Percentiles rank a stretch among this genome's conserved stretches.
Conservation (phyloP, 2,888 invertebrate species). For the Choreutis nemorana region DNA sequence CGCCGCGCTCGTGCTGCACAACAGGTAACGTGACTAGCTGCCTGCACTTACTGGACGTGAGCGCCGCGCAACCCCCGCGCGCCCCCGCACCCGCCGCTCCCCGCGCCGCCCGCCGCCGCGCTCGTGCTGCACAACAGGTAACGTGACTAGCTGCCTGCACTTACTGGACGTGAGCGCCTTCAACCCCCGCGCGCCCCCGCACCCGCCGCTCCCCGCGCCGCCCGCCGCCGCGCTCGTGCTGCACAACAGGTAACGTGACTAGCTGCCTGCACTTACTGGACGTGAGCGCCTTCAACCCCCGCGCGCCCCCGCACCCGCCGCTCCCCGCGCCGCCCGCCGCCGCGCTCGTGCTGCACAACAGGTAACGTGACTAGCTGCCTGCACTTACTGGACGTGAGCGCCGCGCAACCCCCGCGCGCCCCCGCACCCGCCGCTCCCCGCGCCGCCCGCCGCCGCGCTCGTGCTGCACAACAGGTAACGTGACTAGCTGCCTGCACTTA, state of each 20-base stretch:
- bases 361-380: too few relatives aligned
- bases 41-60: background rate
- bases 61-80: slow-evolving; percentile 85
- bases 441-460: slow-evolving; percentile 88
- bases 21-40: slow-evolving; percentile 55
- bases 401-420: slow-evolving; percentile 81
- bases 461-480: slow-evolving; percentile 81
- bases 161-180: slow-evolving; percentile 86
- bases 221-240: slow-evolving; percentile 88
- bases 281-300: slow-evolving; percentile 84
- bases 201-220: slow-evolving; percentile 89
- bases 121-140: slow-evolving; percentile 83
- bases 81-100: slow-evolving; percentile 79
- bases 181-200: slow-evolving; percentile 76
- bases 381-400: too few relatives aligned
- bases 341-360: slow-evolving; percentile 87
- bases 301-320: slow-evolving; percentile 76
- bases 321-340: slow-evolving; percentile 90
- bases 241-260: slow-evolving; percentile 76
- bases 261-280: slow-evolving; percentile 73
- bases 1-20: slow-evolving; percentile 88
- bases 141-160: too few relatives aligned
- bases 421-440: slow-evolving; percentile 84
- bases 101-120: slow-evolving; percentile 89
- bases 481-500: too few relatives aligned